phyloP scores from a whole-genome alignment of 2,113 vertebrate genomes.

The Chlorodrepanis virens region DNA sequence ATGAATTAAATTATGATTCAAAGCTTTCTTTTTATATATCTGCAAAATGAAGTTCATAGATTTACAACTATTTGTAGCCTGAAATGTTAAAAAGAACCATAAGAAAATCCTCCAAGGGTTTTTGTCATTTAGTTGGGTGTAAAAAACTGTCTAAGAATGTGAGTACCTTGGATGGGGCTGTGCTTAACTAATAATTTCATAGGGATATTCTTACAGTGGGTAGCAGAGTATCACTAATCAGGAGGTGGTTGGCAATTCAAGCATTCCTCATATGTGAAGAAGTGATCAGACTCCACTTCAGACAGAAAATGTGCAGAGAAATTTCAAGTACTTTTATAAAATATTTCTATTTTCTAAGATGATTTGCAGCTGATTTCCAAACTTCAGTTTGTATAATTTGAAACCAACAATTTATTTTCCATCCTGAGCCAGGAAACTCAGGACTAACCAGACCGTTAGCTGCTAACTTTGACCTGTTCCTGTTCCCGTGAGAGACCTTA shows the following conservation, averaged over 20 bases:
- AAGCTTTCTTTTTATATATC: neutral
- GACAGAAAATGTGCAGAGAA: neutral
- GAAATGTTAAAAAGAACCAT: neutral
- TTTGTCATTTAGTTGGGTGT: neutral
- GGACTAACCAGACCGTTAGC: neutral
- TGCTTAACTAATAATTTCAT: neutral
- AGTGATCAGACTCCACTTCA: neutral
- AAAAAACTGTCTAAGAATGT: neutral
- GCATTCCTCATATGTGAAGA: neutral
- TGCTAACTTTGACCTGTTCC: neutral
- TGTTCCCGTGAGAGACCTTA: neutral
- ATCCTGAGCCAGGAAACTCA: neutral
- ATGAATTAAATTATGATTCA: neutral
- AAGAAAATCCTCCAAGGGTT: neutral
- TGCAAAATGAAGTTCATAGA: neutral
- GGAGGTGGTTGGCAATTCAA: neutral
- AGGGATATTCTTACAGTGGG: neutral
- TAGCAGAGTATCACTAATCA: neutral
- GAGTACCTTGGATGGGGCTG: neutral
- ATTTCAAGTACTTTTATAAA: neutral
- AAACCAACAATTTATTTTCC: neutral
- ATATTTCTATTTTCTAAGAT: neutral
- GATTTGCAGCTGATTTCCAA: neutral
- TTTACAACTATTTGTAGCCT: neutral
- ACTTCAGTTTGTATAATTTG: neutral